Evolutionary conservation across 2,113 vertebrate species (phyloP), one percentile per base, ranked within the genome.

Genomic region (Sardina pilchardus): DNA sequence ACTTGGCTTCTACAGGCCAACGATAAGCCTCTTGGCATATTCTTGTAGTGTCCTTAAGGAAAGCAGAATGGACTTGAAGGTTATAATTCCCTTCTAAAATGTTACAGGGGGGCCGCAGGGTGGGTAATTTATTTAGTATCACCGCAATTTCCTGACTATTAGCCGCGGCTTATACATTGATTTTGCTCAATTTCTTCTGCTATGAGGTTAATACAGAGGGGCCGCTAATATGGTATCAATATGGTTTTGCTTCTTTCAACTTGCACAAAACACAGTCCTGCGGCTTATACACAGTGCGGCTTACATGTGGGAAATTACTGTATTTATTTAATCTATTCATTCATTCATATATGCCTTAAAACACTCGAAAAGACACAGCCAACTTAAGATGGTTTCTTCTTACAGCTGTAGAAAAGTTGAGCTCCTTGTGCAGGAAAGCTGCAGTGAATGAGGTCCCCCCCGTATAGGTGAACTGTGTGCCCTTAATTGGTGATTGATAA

Each of bases 401-500:
- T 78, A 78, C 12, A 78, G 16, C 12, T 12, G 0, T 36, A 17
- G 14, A 78, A 78, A 78, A 78, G 5, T 12, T 67, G 6, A 26
- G 63, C 71, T 36, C 7, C 71, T 36, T 78, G 14, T 78, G 63
- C 63, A 67, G 63, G n/a, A 30, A 67, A 67, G 63, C n/a, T 24
- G 1, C 26, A 36, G 36, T 34, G 4, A 78, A 78, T 34, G 21
- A 34, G 71, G 30, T 78, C 10, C 30, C 14, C 39, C 10, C 30
- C 14, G 4, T 16, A 36, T 16, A 39, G 71, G 30, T 36, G 71
- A 30, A 78, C 30, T 36, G 71, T 78, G 71, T 16, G 16, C 10
- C 71, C 71, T 78, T 78, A 78, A 39, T 78, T 78, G 89, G 90
- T 93, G 90, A 93, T 90, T 94, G 91, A 93, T 93, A 88, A 89